Evolutionary conservation across 2,113 vertebrate genomes (phyloP).

Genomic region (Himantopus leucocephalus): DNA sequence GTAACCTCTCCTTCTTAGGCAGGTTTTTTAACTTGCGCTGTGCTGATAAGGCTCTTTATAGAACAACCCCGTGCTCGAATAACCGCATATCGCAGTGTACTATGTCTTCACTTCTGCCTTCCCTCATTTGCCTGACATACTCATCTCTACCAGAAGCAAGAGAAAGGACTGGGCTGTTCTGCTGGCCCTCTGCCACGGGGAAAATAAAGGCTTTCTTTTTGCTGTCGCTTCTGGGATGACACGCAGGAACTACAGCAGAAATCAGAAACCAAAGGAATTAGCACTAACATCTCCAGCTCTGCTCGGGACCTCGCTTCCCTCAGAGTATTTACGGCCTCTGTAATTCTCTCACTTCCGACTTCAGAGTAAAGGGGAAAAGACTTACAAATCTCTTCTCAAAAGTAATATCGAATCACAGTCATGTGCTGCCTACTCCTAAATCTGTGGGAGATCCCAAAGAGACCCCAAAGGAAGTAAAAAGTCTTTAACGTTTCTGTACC

Average conservation of each 20-base stretch:
- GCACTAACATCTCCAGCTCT: neutral
- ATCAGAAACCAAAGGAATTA: neutral
- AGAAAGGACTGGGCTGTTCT: neutral
- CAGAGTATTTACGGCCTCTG: neutral
- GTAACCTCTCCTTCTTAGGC: conserved; percentile 65
- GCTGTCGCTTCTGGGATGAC: neutral
- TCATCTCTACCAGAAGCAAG: neutral
- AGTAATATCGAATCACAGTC: neutral
- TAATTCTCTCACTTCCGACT: neutral
- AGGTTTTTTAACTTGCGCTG: conserved; percentile 35
- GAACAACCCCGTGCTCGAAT: neutral
- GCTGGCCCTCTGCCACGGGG: neutral
- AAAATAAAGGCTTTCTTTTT: neutral
- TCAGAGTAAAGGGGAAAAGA: neutral
- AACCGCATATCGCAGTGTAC: neutral
- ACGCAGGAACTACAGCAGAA: neutral
- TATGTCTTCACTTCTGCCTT: conserved; percentile 15
- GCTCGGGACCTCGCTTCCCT: neutral
- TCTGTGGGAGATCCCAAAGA: neutral
- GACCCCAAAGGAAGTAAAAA: neutral
- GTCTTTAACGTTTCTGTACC: neutral
- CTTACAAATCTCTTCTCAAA: neutral
- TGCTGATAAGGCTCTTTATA: conserved; percentile 54
- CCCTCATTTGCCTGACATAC: neutral
- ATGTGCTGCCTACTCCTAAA: neutral